Evolutionary conservation across 2,113 vertebrate genomes (phyloP).

Genomic region (Pogonocichla stellata): DNA sequence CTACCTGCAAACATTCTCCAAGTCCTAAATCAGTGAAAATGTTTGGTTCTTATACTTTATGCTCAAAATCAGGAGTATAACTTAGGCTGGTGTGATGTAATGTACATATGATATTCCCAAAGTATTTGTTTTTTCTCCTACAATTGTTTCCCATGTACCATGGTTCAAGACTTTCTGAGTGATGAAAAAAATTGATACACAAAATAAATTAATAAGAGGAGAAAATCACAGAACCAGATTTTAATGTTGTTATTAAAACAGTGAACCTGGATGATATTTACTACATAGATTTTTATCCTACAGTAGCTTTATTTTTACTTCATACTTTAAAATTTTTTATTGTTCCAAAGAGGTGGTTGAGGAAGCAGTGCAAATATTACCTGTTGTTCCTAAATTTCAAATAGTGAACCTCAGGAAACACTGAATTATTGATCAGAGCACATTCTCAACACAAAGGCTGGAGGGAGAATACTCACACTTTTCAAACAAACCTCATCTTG

Average conservation of each 20-base stretch:
- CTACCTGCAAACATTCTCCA: neutral
- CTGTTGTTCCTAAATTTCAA: constrained; percentile 1
- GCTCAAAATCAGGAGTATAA: neutral
- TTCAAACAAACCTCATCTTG: neutral
- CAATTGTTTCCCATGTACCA: neutral
- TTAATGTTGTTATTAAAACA: neutral
- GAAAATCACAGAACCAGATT: neutral
- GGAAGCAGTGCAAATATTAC: neutral
- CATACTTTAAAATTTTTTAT: neutral
- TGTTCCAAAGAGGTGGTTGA: neutral
- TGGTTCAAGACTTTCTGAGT: neutral
- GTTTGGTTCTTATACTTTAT: neutral
- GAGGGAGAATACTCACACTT: neutral
- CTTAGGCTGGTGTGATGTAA: neutral
- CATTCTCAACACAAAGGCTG: neutral
- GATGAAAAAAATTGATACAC: neutral
- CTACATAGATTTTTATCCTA: neutral
- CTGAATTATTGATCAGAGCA: constrained; percentile 8
- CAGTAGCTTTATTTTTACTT: neutral
- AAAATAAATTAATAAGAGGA: neutral
- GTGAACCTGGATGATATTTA: neutral
- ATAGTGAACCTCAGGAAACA: neutral
- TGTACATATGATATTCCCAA: neutral
- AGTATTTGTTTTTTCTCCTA: neutral
- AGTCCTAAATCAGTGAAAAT: neutral